Evolutionary conservation across 2,888 invertebrate genomes (phyloP).

Genomic region (Hypercompe scribonia): DNA sequence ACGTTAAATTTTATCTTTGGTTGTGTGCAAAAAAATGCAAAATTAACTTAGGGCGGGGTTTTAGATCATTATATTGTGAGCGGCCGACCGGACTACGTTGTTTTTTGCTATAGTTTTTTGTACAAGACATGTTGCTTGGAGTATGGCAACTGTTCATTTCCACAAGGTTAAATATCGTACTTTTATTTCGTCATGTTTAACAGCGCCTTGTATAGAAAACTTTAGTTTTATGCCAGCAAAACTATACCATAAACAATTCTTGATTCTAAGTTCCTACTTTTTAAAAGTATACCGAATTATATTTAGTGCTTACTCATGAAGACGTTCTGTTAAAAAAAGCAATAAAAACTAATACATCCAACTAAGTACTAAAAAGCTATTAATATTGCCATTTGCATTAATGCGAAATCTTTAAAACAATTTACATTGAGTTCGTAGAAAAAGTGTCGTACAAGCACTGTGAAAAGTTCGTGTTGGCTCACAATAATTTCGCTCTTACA

Average conservation of each 20-base stretch:
- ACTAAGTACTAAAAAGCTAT: slow-evolving; percentile 49
- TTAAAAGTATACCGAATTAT: slow-evolving; percentile 1
- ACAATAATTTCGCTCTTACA: slow-evolving; percentile 74
- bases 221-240: neutral
- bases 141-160: slow-evolving; percentile 74
- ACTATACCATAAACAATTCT: neutral
- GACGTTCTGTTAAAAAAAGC: slow-evolving; percentile 37
- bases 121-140: slow-evolving; percentile 66
- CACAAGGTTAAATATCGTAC: slow-evolving; percentile 73
- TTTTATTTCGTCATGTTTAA: slow-evolving; percentile 68
- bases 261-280: neutral
- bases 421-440: slow-evolving; percentile 71
- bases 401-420: slow-evolving; percentile 60
- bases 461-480: slow-evolving; percentile 75
- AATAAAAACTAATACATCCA: slow-evolving; percentile 46
- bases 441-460: slow-evolving; percentile 56
- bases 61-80: slow-evolving; percentile 78
- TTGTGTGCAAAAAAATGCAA: slow-evolving; percentile 64
- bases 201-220: slow-evolving; percentile 60
- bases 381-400: slow-evolving; percentile 55
- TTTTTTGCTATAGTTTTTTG: slow-evolving; percentile 79
- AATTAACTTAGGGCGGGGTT: slow-evolving; percentile 76
- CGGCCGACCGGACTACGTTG: slow-evolving; percentile 67
- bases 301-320: slow-evolving; percentile 20
- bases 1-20: slow-evolving; percentile 59